Conservation (phyloP, 2,797 vertebrate genomes). For the Borostomias antarcticus region DNA sequence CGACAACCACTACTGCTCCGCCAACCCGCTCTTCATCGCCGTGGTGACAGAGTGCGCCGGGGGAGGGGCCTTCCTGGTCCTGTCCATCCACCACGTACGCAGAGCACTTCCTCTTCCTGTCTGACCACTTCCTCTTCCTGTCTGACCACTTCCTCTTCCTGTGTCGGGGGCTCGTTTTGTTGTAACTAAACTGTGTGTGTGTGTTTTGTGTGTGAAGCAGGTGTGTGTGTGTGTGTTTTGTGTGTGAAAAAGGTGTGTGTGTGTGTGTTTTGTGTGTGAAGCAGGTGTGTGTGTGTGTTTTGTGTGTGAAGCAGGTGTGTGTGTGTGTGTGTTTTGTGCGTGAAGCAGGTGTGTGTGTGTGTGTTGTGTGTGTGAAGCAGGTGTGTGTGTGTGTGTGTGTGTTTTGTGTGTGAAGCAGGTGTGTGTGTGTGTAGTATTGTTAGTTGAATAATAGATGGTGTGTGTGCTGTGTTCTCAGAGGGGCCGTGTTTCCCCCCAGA, state of each 20-base stretch:
- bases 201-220: too few relatives aligned
- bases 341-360: neutral
- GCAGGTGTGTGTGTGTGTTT: too few relatives aligned
- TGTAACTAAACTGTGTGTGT: too few relatives aligned
- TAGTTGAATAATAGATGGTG: neutral
- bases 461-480: conserved; percentile 68
- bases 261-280: too few relatives aligned
- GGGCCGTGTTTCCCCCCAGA: conserved; percentile 88
- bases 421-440: neutral
- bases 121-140: too few relatives aligned
- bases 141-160: too few relatives aligned
- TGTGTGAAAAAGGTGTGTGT: too few relatives aligned
- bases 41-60: conserved; percentile 90
- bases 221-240: too few relatives aligned
- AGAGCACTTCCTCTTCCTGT: conserved; percentile 8
- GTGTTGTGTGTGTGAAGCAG: neutral
- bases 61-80: conserved; percentile 89
- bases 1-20: conserved; percentile 91
- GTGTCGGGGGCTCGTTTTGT: too few relatives aligned
- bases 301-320: neutral
- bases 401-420: neutral
- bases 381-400: neutral
- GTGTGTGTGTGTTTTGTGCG: too few relatives aligned
- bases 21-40: conserved; percentile 91
- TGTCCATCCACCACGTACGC: conserved; percentile 86